Evolutionary conservation across 2,888 invertebrate species (phyloP).

Genomic region (Boloria selene): DNA sequence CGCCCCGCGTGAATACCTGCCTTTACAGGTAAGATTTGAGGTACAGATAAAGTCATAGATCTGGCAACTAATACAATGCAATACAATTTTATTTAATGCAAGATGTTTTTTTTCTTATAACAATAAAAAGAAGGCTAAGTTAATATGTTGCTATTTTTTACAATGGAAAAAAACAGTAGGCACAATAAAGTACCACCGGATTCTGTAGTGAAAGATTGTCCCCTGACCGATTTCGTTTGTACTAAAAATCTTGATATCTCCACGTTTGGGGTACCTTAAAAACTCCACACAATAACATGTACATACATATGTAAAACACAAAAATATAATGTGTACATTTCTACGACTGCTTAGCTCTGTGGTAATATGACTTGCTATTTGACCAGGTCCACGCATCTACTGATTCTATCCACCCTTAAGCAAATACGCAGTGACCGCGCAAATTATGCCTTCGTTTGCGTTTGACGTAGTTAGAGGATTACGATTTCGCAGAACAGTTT

Average conservation of each 20-base stretch:
- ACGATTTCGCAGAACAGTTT: conserved; percentile 35
- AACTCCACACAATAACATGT: too few relatives aligned
- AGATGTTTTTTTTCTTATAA: background rate
- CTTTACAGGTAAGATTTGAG: conserved; percentile 67
- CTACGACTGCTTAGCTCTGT: conserved; percentile 51
- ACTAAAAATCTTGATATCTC: too few relatives aligned
- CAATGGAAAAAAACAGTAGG: too few relatives aligned
- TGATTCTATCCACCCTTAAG: conserved; percentile 63
- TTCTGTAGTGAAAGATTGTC: too few relatives aligned
- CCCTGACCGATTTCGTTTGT: too few relatives aligned
- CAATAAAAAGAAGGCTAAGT: too few relatives aligned
- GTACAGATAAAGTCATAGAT: conserved; percentile 41
- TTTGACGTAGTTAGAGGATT: conserved; percentile 36
- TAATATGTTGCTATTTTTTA: too few relatives aligned
- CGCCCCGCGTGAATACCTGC: conserved; percentile 80
- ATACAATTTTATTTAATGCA: background rate
- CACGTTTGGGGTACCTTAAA: too few relatives aligned
- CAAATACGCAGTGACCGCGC: conserved; percentile 64
- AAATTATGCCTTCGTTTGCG: conserved; percentile 46
- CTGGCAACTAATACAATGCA: background rate
- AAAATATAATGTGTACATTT: conserved; percentile 36
- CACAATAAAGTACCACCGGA: too few relatives aligned
- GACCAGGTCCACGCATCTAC: conserved; percentile 51
- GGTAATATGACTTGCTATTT: conserved; percentile 76
- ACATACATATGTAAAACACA: too few relatives aligned